These are phyloP conservation scores for Parauchenoglanis punctatus DNA, from an alignment of 2,797 vertebrate genomes.

Conservation along the genomic window DNA sequence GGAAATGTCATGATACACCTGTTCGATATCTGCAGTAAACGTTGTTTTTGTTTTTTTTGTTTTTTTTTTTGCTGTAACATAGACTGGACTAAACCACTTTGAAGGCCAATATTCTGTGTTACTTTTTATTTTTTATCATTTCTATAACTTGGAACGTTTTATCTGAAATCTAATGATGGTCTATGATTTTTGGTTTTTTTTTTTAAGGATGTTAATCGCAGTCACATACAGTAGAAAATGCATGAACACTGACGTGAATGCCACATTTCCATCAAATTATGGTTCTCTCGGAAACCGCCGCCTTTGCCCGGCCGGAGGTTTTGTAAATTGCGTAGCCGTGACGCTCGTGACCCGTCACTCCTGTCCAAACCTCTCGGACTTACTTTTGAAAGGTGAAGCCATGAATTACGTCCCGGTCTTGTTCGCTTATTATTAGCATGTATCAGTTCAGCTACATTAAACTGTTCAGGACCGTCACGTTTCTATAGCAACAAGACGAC, in stretches of 20 bases:
- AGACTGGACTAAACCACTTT: slow-evolving; percentile 13
- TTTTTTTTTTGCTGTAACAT: slow-evolving; percentile 44
- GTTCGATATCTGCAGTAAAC: slow-evolving; percentile 38
- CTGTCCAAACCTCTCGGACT: background rate
- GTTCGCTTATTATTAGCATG: background rate
- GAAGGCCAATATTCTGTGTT: slow-evolving; percentile 3
- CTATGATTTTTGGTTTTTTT: background rate
- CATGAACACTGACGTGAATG: background rate
- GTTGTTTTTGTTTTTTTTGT: slow-evolving; percentile 1
- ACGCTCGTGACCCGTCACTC: background rate
- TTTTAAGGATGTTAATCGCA: background rate
- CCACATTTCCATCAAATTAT: background rate
- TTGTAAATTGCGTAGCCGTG: background rate
- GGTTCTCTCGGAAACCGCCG: background rate
- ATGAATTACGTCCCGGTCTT: background rate
- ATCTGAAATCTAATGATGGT: background rate
- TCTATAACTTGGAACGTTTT: background rate
- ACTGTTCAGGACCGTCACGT: background rate
- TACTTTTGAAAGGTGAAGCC: background rate
- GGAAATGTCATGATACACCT: slow-evolving; percentile 51
- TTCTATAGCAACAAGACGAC: background rate
- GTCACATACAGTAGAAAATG: background rate
- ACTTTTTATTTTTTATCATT: background rate
- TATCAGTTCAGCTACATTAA: background rate
- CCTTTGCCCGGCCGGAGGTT: background rate